These are phyloP conservation scores for Oophaga sylvatica DNA, from an alignment of 2,797 vertebrate genomes.

Conservation along the genomic window DNA sequence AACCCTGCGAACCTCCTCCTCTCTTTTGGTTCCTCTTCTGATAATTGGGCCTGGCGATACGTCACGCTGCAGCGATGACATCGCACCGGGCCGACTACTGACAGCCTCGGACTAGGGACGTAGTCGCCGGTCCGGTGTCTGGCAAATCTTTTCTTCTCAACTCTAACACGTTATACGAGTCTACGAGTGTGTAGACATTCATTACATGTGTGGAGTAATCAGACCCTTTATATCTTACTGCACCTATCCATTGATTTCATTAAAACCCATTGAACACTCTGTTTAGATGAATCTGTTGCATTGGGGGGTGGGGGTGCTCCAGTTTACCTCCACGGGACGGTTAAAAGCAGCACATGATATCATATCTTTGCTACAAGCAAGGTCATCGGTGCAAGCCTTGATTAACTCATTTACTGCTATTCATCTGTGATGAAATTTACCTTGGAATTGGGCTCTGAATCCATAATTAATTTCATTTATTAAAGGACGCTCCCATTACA, in stretches of 20 bases:
- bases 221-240: neutral
- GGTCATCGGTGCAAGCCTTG: conserved; percentile 6
- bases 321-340: neutral
- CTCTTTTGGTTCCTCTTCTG: no score
- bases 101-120: no score
- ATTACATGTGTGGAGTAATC: neutral
- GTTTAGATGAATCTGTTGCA: neutral
- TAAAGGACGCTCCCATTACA: conserved; percentile 23
- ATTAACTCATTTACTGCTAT: conserved; percentile 68
- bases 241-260: neutral
- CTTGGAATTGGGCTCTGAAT: conserved; percentile 63
- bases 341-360: neutral
- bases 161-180: neutral
- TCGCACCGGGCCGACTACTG: no score
- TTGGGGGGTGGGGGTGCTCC: neutral
- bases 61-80: no score
- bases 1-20: no score
- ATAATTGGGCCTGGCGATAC: no score
- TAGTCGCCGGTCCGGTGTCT: no score
- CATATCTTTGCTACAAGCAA: neutral
- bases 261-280: neutral
- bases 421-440: conserved; percentile 61
- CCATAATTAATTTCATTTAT: conserved; percentile 61
- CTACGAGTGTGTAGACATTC: neutral
- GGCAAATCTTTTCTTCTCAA: neutral